Evolutionary conservation across 1,140 invertebrate species (phyloP), one percentile per base, ranked within the genome.

Genomic region (Aphidius gifuensis): DNA sequence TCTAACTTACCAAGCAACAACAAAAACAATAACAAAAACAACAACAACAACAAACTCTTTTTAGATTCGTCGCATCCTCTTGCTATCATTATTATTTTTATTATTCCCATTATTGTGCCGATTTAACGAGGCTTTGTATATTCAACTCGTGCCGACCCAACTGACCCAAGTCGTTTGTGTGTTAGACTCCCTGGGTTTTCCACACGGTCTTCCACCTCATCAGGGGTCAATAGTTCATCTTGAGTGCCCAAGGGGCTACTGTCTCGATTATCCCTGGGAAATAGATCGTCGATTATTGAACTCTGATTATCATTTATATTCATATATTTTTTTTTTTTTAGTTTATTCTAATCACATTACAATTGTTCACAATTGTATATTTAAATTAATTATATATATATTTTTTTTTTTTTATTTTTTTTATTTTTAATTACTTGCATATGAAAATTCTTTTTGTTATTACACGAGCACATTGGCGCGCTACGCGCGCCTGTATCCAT

Each of bases 91-190:
- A 50, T 32, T 32, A 32, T 67, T 62, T 53, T 64, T 64, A 62
- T 64, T 64, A 62, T 67, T 64, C 49, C 66, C 58, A 69, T 67
- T 66, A 66, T 66, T 55, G 54, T 64, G 42, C 53, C 23, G 64
- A 64, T 60, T 69, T 71, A 71, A 71, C 62, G 69, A 68, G 66
- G 62, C 68, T 69, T 61, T 64, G 68, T 51, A 21, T 64, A 70
- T 69, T 69, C 66, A 46, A 64, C 60, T 65, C 49, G 65, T 65
- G 59, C 57, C 62, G 67, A 64, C 64, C 66, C 53, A 23, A 59
- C 32, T 60, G 68, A 66, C 65, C 57, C 44, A n/a, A 54, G 61
- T n/a, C 50, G 56, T 45, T 48, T 51, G 2, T 32, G 58, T 64
- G 43, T 56, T 57, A 46, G 61, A 58, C 56, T 65, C 58, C 51